Conservation (phyloP, 2,797 vertebrate species). For the Bovichtus diacanthus region DNA sequence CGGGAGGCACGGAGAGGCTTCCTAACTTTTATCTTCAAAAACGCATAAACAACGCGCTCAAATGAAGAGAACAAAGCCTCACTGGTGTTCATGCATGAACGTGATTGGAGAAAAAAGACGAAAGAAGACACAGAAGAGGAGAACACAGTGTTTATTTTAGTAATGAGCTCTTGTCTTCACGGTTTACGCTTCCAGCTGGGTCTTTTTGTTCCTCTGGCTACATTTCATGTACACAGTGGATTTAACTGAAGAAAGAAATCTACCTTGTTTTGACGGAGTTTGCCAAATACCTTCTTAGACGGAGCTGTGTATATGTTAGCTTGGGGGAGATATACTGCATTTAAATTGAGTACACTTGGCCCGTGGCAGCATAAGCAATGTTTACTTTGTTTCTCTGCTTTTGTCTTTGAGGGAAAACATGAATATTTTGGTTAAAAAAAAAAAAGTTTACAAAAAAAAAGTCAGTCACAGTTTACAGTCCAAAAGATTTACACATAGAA, state of each 20-base stretch:
- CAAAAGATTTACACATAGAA: background rate
- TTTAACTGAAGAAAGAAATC: slow-evolving; percentile 40
- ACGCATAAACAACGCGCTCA: slow-evolving; percentile 42
- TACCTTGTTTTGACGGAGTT: slow-evolving; percentile 43
- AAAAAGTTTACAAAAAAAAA: too few species aligned
- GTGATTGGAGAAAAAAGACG: slow-evolving; percentile 36
- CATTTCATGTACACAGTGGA: slow-evolving; percentile 41
- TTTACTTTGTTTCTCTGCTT: background rate
- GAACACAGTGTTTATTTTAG: slow-evolving; percentile 67
- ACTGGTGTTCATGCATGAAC: slow-evolving; percentile 64
- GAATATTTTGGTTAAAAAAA: background rate
- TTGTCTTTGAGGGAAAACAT: background rate
- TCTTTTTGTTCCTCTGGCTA: slow-evolving; percentile 59
- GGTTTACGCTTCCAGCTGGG: slow-evolving; percentile 60
- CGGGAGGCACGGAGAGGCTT: slow-evolving; percentile 7
- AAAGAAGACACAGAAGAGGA: slow-evolving; percentile 40
- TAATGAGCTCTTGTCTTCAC: slow-evolving; percentile 70
- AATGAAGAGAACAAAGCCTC: slow-evolving; percentile 56
- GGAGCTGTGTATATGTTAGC: slow-evolving; percentile 7
- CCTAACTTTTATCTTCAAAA: slow-evolving; percentile 62
- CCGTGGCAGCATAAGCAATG: background rate
- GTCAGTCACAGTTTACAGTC: background rate
- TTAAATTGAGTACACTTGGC: slow-evolving; percentile 34
- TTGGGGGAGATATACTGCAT: slow-evolving; percentile 1
- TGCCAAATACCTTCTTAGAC: slow-evolving; percentile 42